Evolutionary conservation across 2,888 invertebrate species (phyloP), one percentile per base, ranked within the genome.

Genomic region (Drosophila paramelanica): DNA sequence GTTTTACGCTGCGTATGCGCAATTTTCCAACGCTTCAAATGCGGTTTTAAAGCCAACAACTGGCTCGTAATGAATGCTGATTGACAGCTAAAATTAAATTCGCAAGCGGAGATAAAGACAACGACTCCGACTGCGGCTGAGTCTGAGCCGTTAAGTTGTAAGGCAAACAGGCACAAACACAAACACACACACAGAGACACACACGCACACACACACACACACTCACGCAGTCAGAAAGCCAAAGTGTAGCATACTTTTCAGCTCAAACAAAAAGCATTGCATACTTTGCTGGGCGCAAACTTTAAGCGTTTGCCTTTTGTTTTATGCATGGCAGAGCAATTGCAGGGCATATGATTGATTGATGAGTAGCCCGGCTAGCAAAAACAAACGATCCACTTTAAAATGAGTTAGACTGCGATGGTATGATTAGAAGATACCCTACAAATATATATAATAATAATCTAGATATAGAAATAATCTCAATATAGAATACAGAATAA

Each of bases 321-420:
- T 66, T 79, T 79, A 73, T 82, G 77, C 74, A 69, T 64, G 59
- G 79, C 65, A 47, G 69, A 66, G 73, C 67, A 68, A 79, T 72
- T 75, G 79, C 65, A 52, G 60, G 65, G 62, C 70, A 79, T 53
- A 74, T 85, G 84, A 85, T 85, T 86, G 84, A 88, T 85, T 83
- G 79, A 81, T 88, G 87, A 88, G 86, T 88, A 80, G 83, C 62
- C 70, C 52, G 43, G 59, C 67, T 55, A 46, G 58, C 46, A 60
- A 51, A 51, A 52, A 43, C 47, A 59, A 47, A 43, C 46, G 41
- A 36, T 60, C 61, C 71, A 71, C 52, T 73, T 73, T 67, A 79
- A 84, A 76, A 36, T 13, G 4, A 13, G 36, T 36, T 13, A 33
- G 11, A 33, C 3, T 11, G 4, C 4, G 36, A 10, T 36, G 1